These are phyloP conservation scores for Erythrocebus patas DNA, from an alignment of 2,113 vertebrate species.

Conservation along the genomic window DNA sequence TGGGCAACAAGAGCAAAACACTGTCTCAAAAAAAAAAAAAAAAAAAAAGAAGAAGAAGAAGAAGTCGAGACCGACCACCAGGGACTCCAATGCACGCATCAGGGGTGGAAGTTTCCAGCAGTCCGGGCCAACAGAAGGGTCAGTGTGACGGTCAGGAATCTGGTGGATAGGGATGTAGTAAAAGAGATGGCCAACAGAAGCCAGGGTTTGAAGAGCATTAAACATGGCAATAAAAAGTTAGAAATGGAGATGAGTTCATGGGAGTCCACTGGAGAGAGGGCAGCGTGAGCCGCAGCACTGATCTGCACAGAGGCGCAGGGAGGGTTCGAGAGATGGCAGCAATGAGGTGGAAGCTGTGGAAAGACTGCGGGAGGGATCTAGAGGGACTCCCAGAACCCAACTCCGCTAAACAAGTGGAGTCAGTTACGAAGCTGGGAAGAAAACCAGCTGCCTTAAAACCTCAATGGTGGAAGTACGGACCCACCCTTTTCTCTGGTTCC, in stretches of 20 bases:
- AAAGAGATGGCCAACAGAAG: neutral
- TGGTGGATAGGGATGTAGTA: neutral
- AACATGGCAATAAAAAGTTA: neutral
- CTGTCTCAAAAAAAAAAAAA: no score
- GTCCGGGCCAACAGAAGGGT: neutral
- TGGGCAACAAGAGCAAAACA: no score
- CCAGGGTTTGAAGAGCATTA: neutral
- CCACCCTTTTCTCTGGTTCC: slow-evolving; percentile 91
- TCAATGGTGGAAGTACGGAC: neutral
- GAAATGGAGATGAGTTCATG: neutral
- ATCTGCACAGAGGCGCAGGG: no score
- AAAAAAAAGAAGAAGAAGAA: no score
- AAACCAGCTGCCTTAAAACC: neutral
- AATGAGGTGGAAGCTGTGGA: neutral
- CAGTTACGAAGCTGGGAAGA: neutral
- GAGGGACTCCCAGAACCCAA: neutral
- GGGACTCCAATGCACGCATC: neutral
- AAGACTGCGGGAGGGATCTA: neutral
- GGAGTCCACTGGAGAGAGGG: no score
- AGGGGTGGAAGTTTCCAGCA: neutral
- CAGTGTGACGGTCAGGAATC: neutral
- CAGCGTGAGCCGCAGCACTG: accelerated
- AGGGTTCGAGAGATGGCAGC: neutral
- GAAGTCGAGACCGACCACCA: neutral
- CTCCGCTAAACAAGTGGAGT: neutral